phyloP scores from a whole-genome alignment of 2,113 vertebrate genomes.

The Ammodytes marinus region DNA sequence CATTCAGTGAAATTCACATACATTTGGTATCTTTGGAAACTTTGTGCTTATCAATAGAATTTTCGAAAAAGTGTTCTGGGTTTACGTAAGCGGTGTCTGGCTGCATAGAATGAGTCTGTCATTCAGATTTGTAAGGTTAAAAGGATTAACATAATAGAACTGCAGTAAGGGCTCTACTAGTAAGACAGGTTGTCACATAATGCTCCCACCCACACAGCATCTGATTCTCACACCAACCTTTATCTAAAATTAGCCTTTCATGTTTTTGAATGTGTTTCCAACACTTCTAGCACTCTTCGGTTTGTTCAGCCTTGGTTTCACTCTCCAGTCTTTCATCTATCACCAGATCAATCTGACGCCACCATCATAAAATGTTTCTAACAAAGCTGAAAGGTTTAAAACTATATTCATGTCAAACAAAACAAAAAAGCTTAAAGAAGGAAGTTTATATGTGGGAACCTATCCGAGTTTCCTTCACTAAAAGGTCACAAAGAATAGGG shows the following conservation, averaged over 20 bases:
- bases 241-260: neutral
- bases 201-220: slow-evolving; percentile 12
- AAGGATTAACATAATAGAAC: neutral
- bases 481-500: slow-evolving; percentile 55
- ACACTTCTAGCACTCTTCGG: neutral
- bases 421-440: neutral
- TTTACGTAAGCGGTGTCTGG: neutral
- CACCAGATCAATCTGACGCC: neutral
- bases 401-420: neutral
- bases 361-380: neutral
- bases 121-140: neutral
- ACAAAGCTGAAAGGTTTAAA: neutral
- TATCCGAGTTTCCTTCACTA: slow-evolving; percentile 22
- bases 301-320: neutral
- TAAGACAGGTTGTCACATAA: neutral
- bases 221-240: slow-evolving; percentile 15
- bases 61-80: neutral
- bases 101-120: neutral
- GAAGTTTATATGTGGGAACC: slow-evolving; percentile 42
- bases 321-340: neutral
- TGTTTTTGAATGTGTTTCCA: slow-evolving; percentile 20
- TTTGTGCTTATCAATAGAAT: neutral
- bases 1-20: neutral
- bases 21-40: neutral
- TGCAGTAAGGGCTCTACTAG: neutral